These are phyloP conservation scores for Ursus arctos DNA, from an alignment of 2,113 vertebrate species.

Conservation along the genomic window DNA sequence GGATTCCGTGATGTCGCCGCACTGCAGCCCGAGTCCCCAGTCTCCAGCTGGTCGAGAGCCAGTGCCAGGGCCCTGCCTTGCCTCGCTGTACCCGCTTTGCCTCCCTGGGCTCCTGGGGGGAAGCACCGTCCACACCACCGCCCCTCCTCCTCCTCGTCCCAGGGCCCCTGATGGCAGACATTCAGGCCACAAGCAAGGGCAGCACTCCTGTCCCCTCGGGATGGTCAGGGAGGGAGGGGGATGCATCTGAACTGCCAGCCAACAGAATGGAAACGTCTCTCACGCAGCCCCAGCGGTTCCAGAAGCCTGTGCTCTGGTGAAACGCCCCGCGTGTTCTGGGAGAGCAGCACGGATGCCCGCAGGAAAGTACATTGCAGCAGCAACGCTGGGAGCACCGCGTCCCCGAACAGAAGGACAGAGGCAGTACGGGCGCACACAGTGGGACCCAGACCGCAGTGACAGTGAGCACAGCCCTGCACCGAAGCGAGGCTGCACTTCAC, in stretches of 20 bases:
- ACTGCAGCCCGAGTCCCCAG: not conserved
- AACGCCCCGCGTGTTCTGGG: not conserved
- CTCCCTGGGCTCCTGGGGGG: not conserved
- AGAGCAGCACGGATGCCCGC: not conserved
- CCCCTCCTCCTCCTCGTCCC: fast-evolving
- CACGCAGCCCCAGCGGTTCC: not conserved
- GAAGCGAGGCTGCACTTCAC: too few species aligned
- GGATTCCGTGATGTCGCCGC: fast-evolving
- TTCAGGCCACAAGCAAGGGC: not conserved
- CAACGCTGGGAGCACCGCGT: not conserved
- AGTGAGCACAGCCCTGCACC: not conserved
- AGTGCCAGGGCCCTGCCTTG: fast-evolving
- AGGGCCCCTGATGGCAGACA: not conserved
- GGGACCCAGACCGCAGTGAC: not conserved
- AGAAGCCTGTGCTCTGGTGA: not conserved
- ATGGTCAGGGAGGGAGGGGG: not conserved
- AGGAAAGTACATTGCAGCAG: not conserved
- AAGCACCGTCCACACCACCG: not conserved
- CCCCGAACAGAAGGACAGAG: not conserved
- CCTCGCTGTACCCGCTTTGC: not conserved
- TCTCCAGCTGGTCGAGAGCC: not conserved
- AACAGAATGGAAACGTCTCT: not conserved
- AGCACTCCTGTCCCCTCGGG: too few species aligned
- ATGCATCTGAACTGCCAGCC: not conserved
- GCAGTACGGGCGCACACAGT: not conserved